Percentiles rank a stretch among this genome's conserved stretches.
phyloP scores from a whole-genome alignment of 2,113 vertebrate species.

The Neodontobutis hainanensis region DNA sequence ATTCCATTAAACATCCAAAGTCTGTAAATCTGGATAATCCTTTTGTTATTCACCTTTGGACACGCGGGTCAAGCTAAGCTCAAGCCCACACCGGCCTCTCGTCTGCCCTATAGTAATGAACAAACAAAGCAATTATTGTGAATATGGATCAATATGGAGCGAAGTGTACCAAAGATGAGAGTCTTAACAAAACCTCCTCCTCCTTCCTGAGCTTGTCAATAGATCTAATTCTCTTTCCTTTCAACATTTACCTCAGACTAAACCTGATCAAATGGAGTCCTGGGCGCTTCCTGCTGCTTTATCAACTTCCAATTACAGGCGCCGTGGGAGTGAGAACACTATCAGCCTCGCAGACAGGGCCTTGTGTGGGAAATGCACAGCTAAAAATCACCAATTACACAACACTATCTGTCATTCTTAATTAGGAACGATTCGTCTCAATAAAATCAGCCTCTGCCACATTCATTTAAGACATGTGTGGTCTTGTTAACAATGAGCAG shows the following conservation, averaged over 20 bases:
- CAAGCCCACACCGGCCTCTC: too few species aligned
- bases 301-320: slow-evolving; percentile 17
- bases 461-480: neutral
- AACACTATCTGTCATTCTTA: neutral
- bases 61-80: too few species aligned
- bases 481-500: neutral
- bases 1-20: too few species aligned
- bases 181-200: too few species aligned
- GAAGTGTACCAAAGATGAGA: too few species aligned
- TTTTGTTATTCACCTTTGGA: too few species aligned
- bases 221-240: slow-evolving; percentile 3
- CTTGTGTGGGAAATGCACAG: neutral
- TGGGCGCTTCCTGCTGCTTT: slow-evolving; percentile 3
- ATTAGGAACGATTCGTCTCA: slow-evolving; percentile 7
- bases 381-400: neutral
- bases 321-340: slow-evolving; percentile 5
- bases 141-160: too few species aligned
- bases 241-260: slow-evolving; percentile 8
- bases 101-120: too few species aligned
- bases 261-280: slow-evolving; percentile 25
- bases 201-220: slow-evolving; percentile 4
- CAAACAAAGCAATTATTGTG: too few species aligned
- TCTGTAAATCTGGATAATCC: too few species aligned
- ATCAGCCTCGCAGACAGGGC: neutral
- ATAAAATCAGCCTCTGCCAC: neutral